Evolutionary conservation across 1,140 invertebrate species (phyloP), one percentile per base, ranked within the genome.

Genomic region (Apocrypta bakeri): DNA sequence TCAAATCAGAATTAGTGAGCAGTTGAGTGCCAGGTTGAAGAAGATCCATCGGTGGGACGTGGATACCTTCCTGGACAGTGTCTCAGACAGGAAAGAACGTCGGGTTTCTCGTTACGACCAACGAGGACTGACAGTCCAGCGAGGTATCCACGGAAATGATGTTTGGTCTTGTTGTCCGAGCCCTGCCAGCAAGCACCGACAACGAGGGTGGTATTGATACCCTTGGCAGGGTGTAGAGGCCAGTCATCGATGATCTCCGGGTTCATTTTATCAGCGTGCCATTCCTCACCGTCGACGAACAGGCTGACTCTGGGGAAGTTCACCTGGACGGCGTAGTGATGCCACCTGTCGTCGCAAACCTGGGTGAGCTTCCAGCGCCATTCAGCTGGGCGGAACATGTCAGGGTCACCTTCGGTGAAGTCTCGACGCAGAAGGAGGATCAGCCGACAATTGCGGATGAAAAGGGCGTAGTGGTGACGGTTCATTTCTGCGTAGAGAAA

Each of bases 221-320:
- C 97, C 84, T 98, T 97, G 0, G 98, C 97, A 29, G 97, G 97
- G 91, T 99, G 99, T 17, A 99, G 93, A n/a, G 99, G 98, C 98
- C 98, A 99, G 91, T 99, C 99, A 91, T 99, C 98, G 88, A 99
- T 98, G 37, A 99, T 97, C 91, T 99, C 98, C 0, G 98, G 97
- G 87, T 98, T 98, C 89, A 96, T 95, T 86, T 97, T 96, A 73
- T 94, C 93, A 7, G 95, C 93, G 73, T 93, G 94, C 92, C 97
- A 96, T 24, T 95, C 91, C 88, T 96, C 95, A 0, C 98, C 98
- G 92, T 99, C 98, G 82, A 99, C 95, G 89, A 95, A 98, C 31
- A 99, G 92, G 81, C 95, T 95, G 17, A 98, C 96, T 85, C 97
- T 96, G 0, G 97, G 96, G 93, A 98, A 97, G 81, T 96, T 94